phyloP scores from a whole-genome alignment of 2,113 vertebrate genomes.

The Zosterops pallidus region DNA sequence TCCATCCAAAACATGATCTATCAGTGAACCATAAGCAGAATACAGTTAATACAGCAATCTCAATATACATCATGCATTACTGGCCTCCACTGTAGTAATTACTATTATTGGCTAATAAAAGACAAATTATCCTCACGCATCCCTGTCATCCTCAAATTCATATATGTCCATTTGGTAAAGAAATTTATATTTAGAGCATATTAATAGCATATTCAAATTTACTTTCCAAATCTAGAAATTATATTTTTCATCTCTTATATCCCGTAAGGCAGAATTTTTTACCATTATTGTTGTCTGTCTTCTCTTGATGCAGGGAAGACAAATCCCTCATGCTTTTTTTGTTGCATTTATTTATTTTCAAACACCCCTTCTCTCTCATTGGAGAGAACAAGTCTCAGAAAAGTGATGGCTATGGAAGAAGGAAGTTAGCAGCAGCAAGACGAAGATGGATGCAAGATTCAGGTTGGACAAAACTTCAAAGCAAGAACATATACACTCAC shows the following conservation, averaged over 20 bases:
- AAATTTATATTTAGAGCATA: neutral
- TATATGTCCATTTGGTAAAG: neutral
- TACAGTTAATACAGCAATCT: neutral
- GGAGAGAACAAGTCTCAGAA: neutral
- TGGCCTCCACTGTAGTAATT: neutral
- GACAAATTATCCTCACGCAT: neutral
- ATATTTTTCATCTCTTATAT: neutral
- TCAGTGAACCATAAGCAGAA: neutral
- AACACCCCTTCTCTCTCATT: neutral
- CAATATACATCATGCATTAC: neutral
- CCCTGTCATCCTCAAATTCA: neutral
- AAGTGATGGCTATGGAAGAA: neutral
- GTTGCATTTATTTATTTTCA: neutral
- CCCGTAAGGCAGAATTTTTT: neutral
- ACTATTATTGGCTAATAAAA: neutral
- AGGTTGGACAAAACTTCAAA: neutral
- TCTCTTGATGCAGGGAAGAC: neutral
- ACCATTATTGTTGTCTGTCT: neutral
- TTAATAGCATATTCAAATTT: neutral
- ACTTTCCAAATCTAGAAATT: neutral
- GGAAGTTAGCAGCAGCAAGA: neutral
- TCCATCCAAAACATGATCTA: neutral
- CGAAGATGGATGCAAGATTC: neutral
- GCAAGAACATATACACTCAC: neutral
- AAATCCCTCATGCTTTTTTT: neutral